Conservation (phyloP, 2,797 vertebrate species). For the Dallia pectoralis region DNA sequence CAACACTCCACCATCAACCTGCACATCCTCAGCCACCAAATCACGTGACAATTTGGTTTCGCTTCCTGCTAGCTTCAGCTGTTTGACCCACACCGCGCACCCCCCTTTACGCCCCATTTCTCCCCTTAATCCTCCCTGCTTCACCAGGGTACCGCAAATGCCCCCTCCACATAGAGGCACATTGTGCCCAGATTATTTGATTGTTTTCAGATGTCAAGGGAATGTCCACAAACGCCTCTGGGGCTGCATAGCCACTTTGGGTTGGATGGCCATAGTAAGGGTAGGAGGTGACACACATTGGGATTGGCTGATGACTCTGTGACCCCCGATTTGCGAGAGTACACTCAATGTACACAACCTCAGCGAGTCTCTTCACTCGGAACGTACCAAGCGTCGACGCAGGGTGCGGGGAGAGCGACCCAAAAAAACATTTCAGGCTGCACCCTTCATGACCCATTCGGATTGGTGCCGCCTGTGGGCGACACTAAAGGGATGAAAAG, state of each 20-base stretch:
- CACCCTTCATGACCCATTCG: constrained; percentile 57
- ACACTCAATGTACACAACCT: constrained; percentile 83
- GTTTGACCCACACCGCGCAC: constrained; percentile 36
- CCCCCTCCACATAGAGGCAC: constrained; percentile 71
- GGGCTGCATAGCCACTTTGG: constrained; percentile 52
- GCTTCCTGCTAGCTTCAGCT: constrained; percentile 49
- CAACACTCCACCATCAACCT: constrained; percentile 21
- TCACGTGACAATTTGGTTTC: constrained; percentile 54
- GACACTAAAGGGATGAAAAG: constrained; percentile 71
- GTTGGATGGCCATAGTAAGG: constrained; percentile 8
- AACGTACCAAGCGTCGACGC: constrained; percentile 68
- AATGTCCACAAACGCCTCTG: constrained; percentile 61
- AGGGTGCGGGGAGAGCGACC: constrained; percentile 58
- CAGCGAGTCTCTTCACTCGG: constrained; percentile 65
- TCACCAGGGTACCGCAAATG: constrained; percentile 71
- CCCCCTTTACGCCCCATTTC: constrained; percentile 27
- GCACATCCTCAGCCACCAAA: constrained; percentile 40
- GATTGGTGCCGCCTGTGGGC: constrained; percentile 53
- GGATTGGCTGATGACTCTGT: constrained; percentile 74
- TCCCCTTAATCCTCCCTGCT: constrained; percentile 51
- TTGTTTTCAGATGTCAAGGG: constrained; percentile 79
- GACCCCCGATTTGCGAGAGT: constrained; percentile 76
- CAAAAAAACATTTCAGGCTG: constrained; percentile 34
- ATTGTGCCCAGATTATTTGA: constrained; percentile 81
- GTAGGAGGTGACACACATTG: constrained; percentile 11